phyloP scores from a whole-genome alignment of 2,888 invertebrate species.

The Agonum fuliginosum region DNA sequence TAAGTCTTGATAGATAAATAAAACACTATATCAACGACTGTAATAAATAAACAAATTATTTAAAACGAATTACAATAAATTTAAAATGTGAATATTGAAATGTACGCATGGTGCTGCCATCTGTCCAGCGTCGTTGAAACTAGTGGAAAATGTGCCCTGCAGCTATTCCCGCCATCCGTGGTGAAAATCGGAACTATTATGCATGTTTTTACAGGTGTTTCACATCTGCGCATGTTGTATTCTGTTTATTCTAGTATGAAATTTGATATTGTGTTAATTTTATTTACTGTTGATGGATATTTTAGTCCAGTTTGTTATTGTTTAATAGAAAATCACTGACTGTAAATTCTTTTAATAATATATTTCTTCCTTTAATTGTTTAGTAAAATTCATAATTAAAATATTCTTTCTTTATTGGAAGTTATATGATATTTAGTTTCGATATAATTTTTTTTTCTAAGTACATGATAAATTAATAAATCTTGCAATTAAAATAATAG shows the following conservation, averaged over 20 bases:
- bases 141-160: not conserved
- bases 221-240: not conserved
- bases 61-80: no score
- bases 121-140: not conserved
- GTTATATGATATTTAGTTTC: no score
- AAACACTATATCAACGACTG: no score
- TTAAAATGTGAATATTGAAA: no score
- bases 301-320: not conserved
- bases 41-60: no score
- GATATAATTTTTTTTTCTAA: no score
- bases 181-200: not conserved
- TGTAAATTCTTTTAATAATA: not conserved
- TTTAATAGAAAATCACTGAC: not conserved
- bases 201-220: constrained; percentile 9
- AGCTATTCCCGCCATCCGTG: not conserved
- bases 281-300: not conserved
- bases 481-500: no score
- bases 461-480: no score
- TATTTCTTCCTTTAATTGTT: no score
- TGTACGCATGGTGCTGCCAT: constrained; percentile 9
- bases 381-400: no score
- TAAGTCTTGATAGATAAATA: no score
- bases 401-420: no score
- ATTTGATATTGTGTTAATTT: constrained; percentile 34
- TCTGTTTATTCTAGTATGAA: not conserved